Evolutionary conservation across 2,113 vertebrate genomes (phyloP).

Genomic region (Solea senegalensis): DNA sequence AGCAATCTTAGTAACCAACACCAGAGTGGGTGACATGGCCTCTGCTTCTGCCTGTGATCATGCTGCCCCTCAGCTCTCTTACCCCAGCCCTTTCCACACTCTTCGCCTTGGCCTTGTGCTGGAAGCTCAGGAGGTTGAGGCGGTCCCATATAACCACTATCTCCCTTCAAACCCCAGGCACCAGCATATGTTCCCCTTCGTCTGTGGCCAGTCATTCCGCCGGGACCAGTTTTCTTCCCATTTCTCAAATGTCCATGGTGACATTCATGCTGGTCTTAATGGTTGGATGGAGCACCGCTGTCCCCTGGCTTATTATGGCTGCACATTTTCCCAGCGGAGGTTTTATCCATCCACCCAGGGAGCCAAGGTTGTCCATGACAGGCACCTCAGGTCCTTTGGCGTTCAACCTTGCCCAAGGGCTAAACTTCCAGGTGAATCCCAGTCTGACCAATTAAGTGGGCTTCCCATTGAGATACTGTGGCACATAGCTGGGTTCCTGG

Average conservation of each 20-base stretch:
- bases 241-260: slow-evolving; percentile 96
- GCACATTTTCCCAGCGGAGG: slow-evolving; percentile 94
- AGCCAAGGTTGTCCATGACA: slow-evolving; percentile 91
- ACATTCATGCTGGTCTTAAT: slow-evolving; percentile 97
- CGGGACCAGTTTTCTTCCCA: slow-evolving; percentile 97
- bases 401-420: slow-evolving; percentile 84
- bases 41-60: slow-evolving; percentile 97
- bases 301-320: slow-evolving; percentile 96
- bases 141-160: slow-evolving; percentile 63
- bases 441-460: slow-evolving; percentile 88
- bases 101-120: slow-evolving; percentile 92
- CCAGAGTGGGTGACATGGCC: slow-evolving; percentile 96
- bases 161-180: slow-evolving; percentile 66
- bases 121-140: slow-evolving; percentile 85
- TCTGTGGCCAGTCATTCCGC: slow-evolving; percentile 95
- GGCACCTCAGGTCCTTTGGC: slow-evolving; percentile 92
- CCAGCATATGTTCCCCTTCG: slow-evolving; percentile 92
- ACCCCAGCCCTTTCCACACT: slow-evolving; percentile 94
- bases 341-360: slow-evolving; percentile 90
- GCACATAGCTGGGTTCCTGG: slow-evolving; percentile 94
- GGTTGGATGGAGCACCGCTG: slow-evolving; percentile 99
- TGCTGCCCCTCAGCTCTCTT: slow-evolving; percentile 93
- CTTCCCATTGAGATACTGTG: slow-evolving; percentile 94
- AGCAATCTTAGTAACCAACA: slow-evolving; percentile 94
- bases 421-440: slow-evolving; percentile 73